Base-by-base conservation (phyloP, 2,797 vertebrate species). In the Lepus oiostolus region DNA sequence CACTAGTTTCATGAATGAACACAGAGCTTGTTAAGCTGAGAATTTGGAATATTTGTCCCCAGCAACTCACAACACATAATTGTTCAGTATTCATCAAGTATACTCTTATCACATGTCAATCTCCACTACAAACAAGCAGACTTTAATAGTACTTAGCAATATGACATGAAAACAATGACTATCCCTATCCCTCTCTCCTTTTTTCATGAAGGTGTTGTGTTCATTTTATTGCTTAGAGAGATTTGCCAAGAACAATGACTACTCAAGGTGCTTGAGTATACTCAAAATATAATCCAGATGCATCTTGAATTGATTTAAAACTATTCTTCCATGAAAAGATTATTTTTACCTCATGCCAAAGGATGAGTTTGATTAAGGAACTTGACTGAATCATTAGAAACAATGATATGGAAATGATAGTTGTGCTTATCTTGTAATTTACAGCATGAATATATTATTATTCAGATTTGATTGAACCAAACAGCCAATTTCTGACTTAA, bases 261-360 rank as follows among this genome's bases (percentile, higher is more conserved):
- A 98, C 98, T 85, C 99, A 98, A 97, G 98, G 99, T 97, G 99
- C 99, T 98, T 98, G 98, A 83, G 98, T 99, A 92, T 99, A 99
- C 97, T 99, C 99, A 67, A 99, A 98, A 97, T 99, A 98, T 10
- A 47, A 47, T 47, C 42, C 42, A 47, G 8, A 47, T 47, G 8
- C 96, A 95, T 99, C 81, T 98, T 99, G 98, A 99, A 99, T 97
- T 98, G 99, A 98, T 99, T 99, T 98, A 99, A 99, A 97, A 98
- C 97, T 96, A 98, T 99, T 97, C 99, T 99, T 98, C 98, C 98
- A 68, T 98, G 99, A 97, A 99, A 98, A 98, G 98, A 99, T 12
- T 98, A 98, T 98, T 99, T 99, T 98, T 92, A 98, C 97, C 98
- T 98, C 91, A 98, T 99, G 98, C 98, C 98, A 98, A 98, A 94